phyloP scores from a whole-genome alignment of 2,888 invertebrate species.

The Andrena flavipes region DNA sequence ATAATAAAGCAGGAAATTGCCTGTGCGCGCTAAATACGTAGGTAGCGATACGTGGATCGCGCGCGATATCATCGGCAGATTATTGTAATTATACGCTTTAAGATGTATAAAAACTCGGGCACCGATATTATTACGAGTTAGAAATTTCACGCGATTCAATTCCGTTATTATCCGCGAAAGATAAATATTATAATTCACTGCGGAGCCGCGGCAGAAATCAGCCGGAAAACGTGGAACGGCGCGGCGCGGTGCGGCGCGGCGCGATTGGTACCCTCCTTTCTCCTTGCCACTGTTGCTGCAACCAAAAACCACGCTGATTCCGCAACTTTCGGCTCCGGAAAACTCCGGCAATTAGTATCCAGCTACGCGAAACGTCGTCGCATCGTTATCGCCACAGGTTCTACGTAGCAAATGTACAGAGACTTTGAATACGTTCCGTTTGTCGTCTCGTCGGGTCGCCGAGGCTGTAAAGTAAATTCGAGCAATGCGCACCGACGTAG shows the following conservation, averaged over 20 bases:
- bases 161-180: slow-evolving; percentile 51
- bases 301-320: neutral
- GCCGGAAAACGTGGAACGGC: slow-evolving; percentile 8
- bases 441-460: too few relatives aligned
- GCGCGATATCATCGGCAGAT: slow-evolving; percentile 73
- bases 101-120: slow-evolving; percentile 57
- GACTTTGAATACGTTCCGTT: too few relatives aligned
- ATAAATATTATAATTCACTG: slow-evolving; percentile 46
- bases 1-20: slow-evolving; percentile 75
- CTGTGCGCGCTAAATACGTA: slow-evolving; percentile 71
- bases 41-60: slow-evolving; percentile 65
- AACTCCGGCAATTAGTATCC: too few relatives aligned
- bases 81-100: slow-evolving; percentile 69
- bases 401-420: too few relatives aligned
- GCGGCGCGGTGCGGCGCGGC: neutral
- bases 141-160: slow-evolving; percentile 64
- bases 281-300: neutral
- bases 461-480: neutral
- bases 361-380: too few relatives aligned
- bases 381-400: too few relatives aligned
- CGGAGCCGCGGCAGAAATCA: neutral
- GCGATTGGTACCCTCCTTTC: neutral
- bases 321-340: neutral
- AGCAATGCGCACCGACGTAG: neutral
- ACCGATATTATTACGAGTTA: slow-evolving; percentile 62